A percentile compares a stretch with the other conserved stretches of the same genome.
These are phyloP conservation scores for Uloborus plumipes DNA, from an alignment of 2,888 invertebrate species.

Conservation along the genomic window DNA sequence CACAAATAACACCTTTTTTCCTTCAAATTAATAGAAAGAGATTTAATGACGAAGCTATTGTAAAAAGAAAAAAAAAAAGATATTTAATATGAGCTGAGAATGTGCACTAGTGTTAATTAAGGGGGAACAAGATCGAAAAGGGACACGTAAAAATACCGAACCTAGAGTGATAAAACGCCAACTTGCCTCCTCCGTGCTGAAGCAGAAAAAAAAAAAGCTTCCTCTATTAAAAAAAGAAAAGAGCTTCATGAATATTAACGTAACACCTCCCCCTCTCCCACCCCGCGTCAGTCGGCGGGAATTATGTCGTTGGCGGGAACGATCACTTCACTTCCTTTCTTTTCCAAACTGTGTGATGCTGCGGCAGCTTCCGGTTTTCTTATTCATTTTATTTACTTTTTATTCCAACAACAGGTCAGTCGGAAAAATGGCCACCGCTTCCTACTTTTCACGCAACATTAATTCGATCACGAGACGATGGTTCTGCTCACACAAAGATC, in stretches of 20 bases:
- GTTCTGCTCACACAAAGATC: conserved; percentile 20
- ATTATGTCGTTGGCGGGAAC: conserved; percentile 39
- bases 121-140: neutral
- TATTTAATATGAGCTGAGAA: too few species aligned
- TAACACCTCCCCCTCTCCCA: neutral
- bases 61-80: neutral
- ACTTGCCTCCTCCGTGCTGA: too few species aligned
- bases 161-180: too few species aligned
- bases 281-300: conserved; percentile 8
- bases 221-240: conserved; percentile 13
- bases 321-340: conserved; percentile 25
- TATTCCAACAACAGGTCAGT: conserved; percentile 55
- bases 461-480: conserved; percentile 50
- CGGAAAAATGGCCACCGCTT: conserved; percentile 54
- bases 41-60: conserved; percentile 1
- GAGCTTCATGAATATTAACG: conserved; percentile 37
- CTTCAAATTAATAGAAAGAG: too few species aligned
- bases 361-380: conserved; percentile 46
- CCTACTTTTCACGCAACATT: conserved; percentile 61
- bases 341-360: conserved; percentile 26
- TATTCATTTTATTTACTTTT: conserved; percentile 16
- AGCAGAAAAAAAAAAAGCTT: neutral
- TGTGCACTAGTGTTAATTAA: too few species aligned
- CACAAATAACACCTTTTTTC: too few species aligned
- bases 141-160: too few species aligned